Conservation (phyloP, 1,140 invertebrate species). For the Meloidogyne floridensis region DNA sequence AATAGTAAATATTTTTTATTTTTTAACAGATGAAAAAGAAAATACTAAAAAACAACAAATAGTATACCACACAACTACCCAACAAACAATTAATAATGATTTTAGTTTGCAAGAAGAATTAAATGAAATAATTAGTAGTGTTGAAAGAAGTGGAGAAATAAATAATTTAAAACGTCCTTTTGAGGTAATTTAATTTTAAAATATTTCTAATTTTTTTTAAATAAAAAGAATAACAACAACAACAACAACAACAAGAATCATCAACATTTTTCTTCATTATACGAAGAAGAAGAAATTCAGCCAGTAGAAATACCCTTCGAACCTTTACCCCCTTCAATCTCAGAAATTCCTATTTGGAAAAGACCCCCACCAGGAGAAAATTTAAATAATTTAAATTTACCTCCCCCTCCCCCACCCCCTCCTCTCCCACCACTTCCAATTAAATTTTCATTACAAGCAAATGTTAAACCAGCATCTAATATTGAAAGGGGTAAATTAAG, state of each 20-base stretch:
- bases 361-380: conserved; percentile 24
- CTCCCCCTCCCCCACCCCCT: background rate
- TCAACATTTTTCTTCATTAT: background rate
- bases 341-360: conserved; percentile 26
- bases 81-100: background rate
- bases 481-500: background rate
- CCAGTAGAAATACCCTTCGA: conserved; percentile 30
- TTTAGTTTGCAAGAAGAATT: conserved; percentile 11
- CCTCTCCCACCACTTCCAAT: background rate
- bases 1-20: background rate
- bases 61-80: background rate
- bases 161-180: background rate
- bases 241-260: background rate
- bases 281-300: conserved; percentile 7
- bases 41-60: background rate
- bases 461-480: background rate
- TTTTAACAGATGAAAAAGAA: conserved; percentile 1
- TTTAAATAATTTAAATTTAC: background rate
- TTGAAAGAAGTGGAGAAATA: conserved; percentile 11
- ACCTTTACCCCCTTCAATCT: background rate
- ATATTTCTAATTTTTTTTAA: no score
- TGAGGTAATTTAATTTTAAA: background rate
- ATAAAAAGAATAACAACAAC: background rate
- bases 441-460: background rate
- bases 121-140: conserved; percentile 26